Evolutionary conservation across 2,888 invertebrate species (phyloP).

Genomic region (Arctia plantaginis): DNA sequence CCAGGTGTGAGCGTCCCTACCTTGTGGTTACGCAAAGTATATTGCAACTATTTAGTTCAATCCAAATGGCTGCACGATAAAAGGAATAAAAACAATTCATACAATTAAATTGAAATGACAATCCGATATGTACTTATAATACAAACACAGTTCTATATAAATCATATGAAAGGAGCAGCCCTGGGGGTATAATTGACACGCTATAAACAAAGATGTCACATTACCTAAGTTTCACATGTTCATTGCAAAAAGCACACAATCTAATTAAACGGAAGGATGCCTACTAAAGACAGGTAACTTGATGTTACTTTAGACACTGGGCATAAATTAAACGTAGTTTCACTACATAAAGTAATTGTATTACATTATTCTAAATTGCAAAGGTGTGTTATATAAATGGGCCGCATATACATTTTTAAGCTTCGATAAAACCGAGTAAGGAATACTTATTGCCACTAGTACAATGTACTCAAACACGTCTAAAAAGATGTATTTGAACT

Average conservation of each 20-base stretch:
- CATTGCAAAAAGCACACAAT: conserved; percentile 59
- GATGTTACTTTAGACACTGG: conserved; percentile 58
- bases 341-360: conserved; percentile 45
- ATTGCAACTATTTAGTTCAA: conserved; percentile 27
- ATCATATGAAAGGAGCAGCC: conserved; percentile 22
- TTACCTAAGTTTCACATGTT: conserved; percentile 25
- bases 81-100: conserved; percentile 31
- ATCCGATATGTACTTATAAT: conserved; percentile 50
- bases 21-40: conserved; percentile 23
- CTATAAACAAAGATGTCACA: conserved; percentile 33
- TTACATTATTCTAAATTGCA: conserved; percentile 46
- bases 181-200: conserved; percentile 41
- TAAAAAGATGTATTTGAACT: neutral
- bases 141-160: conserved; percentile 27
- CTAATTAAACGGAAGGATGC: conserved; percentile 39
- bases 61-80: conserved; percentile 40
- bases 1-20: conserved; percentile 35
- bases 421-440: conserved; percentile 15
- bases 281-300: conserved; percentile 26
- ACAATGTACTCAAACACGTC: neutral
- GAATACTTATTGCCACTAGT: conserved; percentile 25
- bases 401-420: conserved; percentile 21
- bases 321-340: conserved; percentile 52
- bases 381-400: conserved; percentile 30
- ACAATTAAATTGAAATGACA: conserved; percentile 40